phyloP scores from a whole-genome alignment of 2,797 vertebrate genomes.

The Pampus argenteus region DNA sequence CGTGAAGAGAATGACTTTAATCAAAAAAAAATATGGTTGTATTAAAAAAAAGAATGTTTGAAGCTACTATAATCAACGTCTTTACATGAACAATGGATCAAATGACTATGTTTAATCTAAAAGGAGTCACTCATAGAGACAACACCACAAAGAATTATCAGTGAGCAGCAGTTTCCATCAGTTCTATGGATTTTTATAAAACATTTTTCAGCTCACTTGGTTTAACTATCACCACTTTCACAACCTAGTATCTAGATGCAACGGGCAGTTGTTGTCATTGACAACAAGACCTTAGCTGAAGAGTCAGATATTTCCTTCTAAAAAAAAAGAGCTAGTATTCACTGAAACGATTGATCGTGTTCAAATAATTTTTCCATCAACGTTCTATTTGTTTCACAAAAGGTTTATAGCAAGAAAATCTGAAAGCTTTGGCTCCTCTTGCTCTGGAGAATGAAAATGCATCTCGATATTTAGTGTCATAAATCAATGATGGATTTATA shows the following conservation, averaged over 20 bases:
- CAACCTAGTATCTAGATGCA: no score
- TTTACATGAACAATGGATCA: not conserved
- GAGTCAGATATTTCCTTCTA: not conserved
- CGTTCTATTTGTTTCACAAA: not conserved
- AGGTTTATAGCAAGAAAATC: not conserved
- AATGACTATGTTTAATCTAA: not conserved
- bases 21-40: no score
- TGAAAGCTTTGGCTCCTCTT: not conserved
- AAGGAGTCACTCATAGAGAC: not conserved
- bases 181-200: no score
- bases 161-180: no score
- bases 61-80: not conserved
- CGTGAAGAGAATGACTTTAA: no score
- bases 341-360: not conserved
- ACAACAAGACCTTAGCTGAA: not conserved
- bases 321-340: no score
- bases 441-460: not conserved
- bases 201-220: no score
- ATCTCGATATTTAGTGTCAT: not conserved
- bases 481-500: no score
- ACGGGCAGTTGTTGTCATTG: no score
- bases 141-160: no score
- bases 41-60: no score
- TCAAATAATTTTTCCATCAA: not conserved
- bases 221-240: no score